Conservation (phyloP, 2,888 invertebrate species). For the Frankliniella fusca region DNA sequence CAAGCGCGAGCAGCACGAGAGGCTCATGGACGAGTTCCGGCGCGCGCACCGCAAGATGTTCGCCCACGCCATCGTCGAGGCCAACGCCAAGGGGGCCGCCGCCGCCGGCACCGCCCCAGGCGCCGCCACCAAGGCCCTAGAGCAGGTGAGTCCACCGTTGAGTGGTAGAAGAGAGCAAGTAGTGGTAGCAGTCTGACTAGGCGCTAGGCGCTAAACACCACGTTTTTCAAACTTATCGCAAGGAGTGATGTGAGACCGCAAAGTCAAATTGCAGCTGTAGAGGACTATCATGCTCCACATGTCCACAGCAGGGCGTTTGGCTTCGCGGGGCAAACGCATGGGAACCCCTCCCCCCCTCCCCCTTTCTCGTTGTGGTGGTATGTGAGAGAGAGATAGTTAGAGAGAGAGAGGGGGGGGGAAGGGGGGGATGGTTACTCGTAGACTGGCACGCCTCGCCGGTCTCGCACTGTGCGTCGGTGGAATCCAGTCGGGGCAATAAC, state of each 20-base stretch:
- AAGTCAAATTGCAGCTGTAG: too few relatives aligned
- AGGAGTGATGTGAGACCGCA: too few relatives aligned
- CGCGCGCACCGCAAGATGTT: conserved; percentile 86
- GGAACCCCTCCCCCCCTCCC: too few relatives aligned
- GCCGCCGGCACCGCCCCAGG: background rate
- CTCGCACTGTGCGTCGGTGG: background rate
- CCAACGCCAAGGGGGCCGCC: conserved; percentile 13
- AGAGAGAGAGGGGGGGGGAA: too few relatives aligned
- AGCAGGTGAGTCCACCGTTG: background rate
- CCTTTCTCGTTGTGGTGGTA: too few relatives aligned
- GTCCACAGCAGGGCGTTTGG: too few relatives aligned
- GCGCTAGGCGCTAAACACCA: background rate
- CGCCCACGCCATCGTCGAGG: conserved; percentile 37
- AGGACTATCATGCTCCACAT: too few relatives aligned
- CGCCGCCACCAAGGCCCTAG: background rate
- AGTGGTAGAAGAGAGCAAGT: background rate
- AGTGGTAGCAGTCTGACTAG: background rate
- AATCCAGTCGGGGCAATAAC: background rate
- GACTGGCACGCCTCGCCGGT: too few relatives aligned
- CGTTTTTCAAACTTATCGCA: background rate
- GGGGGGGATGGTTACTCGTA: too few relatives aligned
- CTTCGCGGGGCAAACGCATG: too few relatives aligned
- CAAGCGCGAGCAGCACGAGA: conserved; percentile 65
- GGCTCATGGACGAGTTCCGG: conserved; percentile 85
- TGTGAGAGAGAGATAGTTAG: too few relatives aligned